phyloP scores from a whole-genome alignment of 2,797 vertebrate genomes.

The Pseudochirops corinnae region DNA sequence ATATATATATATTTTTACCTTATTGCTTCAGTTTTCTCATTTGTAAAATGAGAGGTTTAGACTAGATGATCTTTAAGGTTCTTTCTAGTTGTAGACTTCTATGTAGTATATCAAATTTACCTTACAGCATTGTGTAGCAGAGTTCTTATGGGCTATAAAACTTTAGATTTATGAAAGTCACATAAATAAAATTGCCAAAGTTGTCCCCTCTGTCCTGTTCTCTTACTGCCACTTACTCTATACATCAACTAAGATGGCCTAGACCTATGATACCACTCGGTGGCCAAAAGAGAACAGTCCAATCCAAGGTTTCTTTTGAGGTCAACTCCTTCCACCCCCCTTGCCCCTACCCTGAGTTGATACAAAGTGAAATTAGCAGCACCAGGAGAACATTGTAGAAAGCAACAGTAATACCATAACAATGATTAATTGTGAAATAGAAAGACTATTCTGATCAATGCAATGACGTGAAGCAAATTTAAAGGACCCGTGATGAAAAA shows the following conservation, averaged over 20 bases:
- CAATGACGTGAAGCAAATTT: neutral
- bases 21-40: neutral
- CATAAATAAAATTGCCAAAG: neutral
- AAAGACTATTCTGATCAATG: neutral
- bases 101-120: neutral
- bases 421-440: neutral
- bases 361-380: neutral
- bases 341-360: neutral
- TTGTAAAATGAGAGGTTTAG: slow-evolving; percentile 19
- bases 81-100: slow-evolving; percentile 22
- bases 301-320: neutral
- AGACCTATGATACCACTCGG: neutral
- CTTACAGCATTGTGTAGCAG: neutral
- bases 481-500: neutral
- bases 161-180: neutral
- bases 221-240: neutral
- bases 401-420: neutral
- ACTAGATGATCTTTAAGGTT: slow-evolving; percentile 14
- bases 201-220: neutral
- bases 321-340: neutral
- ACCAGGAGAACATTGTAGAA: neutral
- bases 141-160: neutral
- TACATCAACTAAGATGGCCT: neutral
- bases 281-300: neutral
- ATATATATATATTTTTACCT: too few species aligned